A percentile compares a stretch with the other conserved stretches of the same genome.
Conservation (phyloP, 2,888 invertebrate genomes). For the Cheilosia vernalis region DNA sequence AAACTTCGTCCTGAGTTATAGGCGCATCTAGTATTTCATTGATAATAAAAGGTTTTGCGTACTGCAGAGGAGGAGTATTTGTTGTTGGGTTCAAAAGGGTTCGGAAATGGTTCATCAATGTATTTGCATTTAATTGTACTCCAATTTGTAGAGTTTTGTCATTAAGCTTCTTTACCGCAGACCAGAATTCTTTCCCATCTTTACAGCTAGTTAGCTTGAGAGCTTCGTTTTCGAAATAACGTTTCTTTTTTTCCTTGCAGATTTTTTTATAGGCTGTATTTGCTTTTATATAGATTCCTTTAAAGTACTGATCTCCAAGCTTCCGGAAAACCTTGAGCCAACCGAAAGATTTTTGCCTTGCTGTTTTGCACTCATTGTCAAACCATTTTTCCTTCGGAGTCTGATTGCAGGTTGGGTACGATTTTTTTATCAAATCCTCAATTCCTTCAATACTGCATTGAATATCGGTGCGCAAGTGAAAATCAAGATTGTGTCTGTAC, state of each 20-base stretch:
- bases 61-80: not conserved
- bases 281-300: not conserved
- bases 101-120: not conserved
- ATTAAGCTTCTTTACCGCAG: not conserved
- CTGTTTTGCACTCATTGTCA: not conserved
- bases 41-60: not conserved
- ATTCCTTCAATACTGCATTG: too few species aligned
- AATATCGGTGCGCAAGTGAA: too few species aligned
- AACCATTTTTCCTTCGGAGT: too few species aligned
- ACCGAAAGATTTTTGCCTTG: constrained; percentile 12
- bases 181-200: not conserved
- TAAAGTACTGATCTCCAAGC: not conserved
- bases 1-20: not conserved
- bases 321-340: constrained; percentile 21
- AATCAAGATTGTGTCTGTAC: too few species aligned
- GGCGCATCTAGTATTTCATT: not conserved
- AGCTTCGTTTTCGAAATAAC: not conserved
- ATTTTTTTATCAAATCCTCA: too few species aligned
- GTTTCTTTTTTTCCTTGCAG: not conserved
- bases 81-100: not conserved
- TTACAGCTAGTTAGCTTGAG: not conserved
- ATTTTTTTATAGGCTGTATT: not conserved
- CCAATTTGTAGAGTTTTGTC: not conserved
- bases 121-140: not conserved
- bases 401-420: too few species aligned